phyloP scores from a whole-genome alignment of 2,113 vertebrate genomes.

The Crotophaga sulcirostris region DNA sequence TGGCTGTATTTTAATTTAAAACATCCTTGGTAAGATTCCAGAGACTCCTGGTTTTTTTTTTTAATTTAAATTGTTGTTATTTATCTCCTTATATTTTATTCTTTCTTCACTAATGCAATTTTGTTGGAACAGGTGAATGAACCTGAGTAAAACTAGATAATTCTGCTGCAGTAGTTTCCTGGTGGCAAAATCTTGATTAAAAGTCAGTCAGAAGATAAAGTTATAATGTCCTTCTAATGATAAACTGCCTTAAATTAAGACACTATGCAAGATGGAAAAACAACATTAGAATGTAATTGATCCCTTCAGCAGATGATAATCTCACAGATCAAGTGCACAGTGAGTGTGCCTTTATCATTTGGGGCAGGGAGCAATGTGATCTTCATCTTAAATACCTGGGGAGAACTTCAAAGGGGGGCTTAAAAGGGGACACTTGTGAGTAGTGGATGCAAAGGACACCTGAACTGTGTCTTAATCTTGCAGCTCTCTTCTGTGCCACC shows the following conservation, averaged over 20 bases:
- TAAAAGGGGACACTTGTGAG: neutral
- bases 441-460: neutral
- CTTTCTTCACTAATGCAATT: neutral
- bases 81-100: constrained; percentile 6
- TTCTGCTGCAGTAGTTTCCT: neutral
- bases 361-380: neutral
- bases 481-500: constrained; percentile 40
- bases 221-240: neutral
- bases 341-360: neutral
- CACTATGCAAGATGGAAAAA: neutral
- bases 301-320: neutral
- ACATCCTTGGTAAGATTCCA: neutral
- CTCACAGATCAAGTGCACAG: neutral
- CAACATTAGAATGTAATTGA: neutral
- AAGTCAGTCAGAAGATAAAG: neutral
- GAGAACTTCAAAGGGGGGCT: neutral
- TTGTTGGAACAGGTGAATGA: neutral
- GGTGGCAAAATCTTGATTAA: neutral
- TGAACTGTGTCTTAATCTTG: constrained; percentile 33
- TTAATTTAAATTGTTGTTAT: neutral
- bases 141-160: neutral
- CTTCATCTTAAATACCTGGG: neutral
- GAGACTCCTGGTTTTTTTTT: neutral
- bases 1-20: neutral
- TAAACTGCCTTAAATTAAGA: neutral